Evolutionary conservation across 2,797 vertebrate species (phyloP).

Genomic region (Agapornis canus): DNA sequence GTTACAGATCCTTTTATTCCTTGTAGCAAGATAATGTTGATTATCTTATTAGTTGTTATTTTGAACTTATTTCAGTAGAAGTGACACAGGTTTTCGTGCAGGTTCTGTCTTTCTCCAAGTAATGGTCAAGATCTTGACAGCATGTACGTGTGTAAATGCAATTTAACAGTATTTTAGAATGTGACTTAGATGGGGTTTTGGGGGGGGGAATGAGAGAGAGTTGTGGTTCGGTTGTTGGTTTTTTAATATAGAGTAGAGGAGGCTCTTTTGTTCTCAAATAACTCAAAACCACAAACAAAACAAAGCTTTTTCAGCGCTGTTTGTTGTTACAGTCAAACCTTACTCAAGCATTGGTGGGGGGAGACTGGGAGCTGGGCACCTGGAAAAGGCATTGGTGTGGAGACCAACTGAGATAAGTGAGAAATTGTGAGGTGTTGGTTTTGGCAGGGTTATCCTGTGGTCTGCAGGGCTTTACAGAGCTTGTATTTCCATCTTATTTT

Average conservation of each 20-base stretch:
- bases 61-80: background rate
- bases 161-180: background rate
- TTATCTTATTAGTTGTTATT: background rate
- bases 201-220: background rate
- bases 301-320: background rate
- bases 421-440: constrained; percentile 29
- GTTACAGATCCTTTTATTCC: background rate
- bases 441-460: constrained; percentile 2
- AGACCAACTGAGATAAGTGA: constrained; percentile 7
- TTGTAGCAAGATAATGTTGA: background rate
- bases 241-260: background rate
- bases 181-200: background rate
- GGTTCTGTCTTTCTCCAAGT: background rate
- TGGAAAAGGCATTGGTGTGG: constrained; percentile 12
- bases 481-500: background rate
- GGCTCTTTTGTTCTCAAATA: background rate
- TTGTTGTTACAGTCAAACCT: background rate
- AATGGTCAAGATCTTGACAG: background rate
- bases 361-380: background rate
- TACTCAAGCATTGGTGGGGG: background rate
- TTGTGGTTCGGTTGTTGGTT: background rate
- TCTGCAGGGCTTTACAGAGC: background rate
- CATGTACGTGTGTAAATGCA: background rate
- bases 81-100: background rate
- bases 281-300: background rate